Evolutionary conservation across 2,113 vertebrate genomes (phyloP), one percentile per base, ranked within the genome.

Genomic region (Phainopepla nitens): DNA sequence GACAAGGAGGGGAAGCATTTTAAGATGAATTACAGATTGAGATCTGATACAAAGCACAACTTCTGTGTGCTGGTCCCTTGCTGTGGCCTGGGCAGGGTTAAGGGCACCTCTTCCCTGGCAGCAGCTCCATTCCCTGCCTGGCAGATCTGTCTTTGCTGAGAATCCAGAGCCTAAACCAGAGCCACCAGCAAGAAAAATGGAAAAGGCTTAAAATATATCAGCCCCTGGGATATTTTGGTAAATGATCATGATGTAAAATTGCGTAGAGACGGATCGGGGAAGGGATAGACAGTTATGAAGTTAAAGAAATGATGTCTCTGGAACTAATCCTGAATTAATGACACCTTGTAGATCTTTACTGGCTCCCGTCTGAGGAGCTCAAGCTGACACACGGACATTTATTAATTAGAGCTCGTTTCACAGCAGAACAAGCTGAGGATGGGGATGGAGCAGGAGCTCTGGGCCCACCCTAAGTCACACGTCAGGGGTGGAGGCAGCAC

Each of bases 251-350:
- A 54, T 75, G 89, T 90, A 47, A 42, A 86, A 75, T 15, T 21
- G 66, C 1, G 0, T 7, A 1, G 69, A 87, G 90, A 87, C 89
- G 86, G 87, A 82, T 85, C 3, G n/a, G 42, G 49, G 78, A 79
- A 85, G 47, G 82, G 56, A 51, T 8, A 21, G 89, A 51, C 35
- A 39, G 90, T 83, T 93, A 95, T 13, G 45, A 64, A 97, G 76
- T 53, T 90, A 92, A 80, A 97, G 90, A 94, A 97, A 97, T 92
- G 92, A 93, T 95, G 91, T 92, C 95, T 95, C 49, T 54, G 94
- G 91, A 93, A 61, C 81, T 95, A 95, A 95, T 96, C 54, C 84
- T 28, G 75, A 88, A 94, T 94, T 90, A 94, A 94, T 89, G 89
- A 31, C 39, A 33, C 88, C 90, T 76, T 83, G 75, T 72, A 86